phyloP scores from a whole-genome alignment of 2,888 invertebrate species.

The Alloplasta piceator region DNA sequence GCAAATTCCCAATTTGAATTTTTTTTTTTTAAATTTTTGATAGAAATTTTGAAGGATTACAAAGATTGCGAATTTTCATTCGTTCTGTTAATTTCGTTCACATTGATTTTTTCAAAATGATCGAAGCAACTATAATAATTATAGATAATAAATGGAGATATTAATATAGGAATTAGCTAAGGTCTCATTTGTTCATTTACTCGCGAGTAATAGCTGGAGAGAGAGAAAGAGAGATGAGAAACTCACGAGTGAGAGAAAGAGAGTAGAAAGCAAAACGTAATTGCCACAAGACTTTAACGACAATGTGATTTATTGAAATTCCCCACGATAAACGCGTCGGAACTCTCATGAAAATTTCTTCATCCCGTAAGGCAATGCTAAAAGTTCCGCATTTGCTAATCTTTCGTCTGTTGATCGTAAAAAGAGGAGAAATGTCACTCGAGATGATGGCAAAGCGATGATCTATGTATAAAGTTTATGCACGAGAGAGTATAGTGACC shows the following conservation, averaged over 20 bases:
- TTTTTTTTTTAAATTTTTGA: no score
- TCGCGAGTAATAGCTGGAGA: background rate
- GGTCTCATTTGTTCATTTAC: background rate
- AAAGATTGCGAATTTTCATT: no score
- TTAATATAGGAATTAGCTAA: slow-evolving; percentile 28
- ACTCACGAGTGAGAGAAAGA: background rate
- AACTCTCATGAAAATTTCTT: slow-evolving; percentile 23
- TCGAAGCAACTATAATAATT: slow-evolving; percentile 31
- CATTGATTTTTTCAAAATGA: background rate
- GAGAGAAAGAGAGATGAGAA: background rate
- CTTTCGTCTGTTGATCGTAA: background rate
- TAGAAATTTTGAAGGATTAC: no score
- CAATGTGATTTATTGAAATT: slow-evolving; percentile 42
- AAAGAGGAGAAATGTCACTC: slow-evolving; percentile 18
- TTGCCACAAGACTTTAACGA: slow-evolving; percentile 36
- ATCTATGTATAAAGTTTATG: background rate
- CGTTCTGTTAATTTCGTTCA: no score
- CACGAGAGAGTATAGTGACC: slow-evolving; percentile 31
- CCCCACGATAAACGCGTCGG: slow-evolving; percentile 22
- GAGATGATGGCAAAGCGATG: background rate
- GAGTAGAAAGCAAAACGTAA: background rate
- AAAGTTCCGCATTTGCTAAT: slow-evolving; percentile 5
- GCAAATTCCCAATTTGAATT: no score
- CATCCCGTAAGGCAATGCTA: background rate
- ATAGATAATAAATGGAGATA: slow-evolving; percentile 25